Evolutionary conservation across 2,113 vertebrate species (phyloP), one percentile per base, ranked within the genome.

Genomic region (Mesitornis unicolor): DNA sequence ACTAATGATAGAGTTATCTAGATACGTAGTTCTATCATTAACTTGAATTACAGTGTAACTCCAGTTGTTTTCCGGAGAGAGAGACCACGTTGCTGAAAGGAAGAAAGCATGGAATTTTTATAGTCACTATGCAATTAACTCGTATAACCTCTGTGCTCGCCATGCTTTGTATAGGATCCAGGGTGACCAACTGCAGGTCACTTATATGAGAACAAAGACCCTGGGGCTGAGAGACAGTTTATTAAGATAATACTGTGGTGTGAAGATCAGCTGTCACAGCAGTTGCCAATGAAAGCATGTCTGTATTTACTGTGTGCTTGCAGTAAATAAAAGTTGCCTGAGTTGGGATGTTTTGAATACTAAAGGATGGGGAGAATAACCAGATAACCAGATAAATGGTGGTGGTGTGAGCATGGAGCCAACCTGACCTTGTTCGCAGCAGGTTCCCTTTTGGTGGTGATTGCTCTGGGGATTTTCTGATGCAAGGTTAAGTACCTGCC

Each of bases 171-270:
- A 3, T 60, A 70, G 85, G 93, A 93, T 90, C 78, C 60, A 61
- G 74, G 88, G 92, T 97, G 95, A 92, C 59, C 75, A 88, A 86
- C 83, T 90, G 64, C 29, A 84, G 95, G 96, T 97, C 93, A 90
- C 50, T 90, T 69, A 21, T 43, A 56, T 79, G 90, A 91, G 78
- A 93, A 90, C 65, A 84, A 91, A 79, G 95, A 87, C 83, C 95
- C 80, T 45, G 80, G 36, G 90, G 73, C 93, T 73, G 57, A 84
- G 87, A 93, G 76, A 63, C 76, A 84, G 89, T 95, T 96, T 94
- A 93, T 97, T 96, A 95, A 90, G 93, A 89, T 93, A 96, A 96
- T 95, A 35, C 69, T 48, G 93, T 87, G 56, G 83, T 90, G 88
- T 90, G 95, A 96, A 86, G 88, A 90, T 91, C 70, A 88, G 3